Evolutionary conservation across 1,140 invertebrate genomes (phyloP).

Genomic region (Bombus huntii): DNA sequence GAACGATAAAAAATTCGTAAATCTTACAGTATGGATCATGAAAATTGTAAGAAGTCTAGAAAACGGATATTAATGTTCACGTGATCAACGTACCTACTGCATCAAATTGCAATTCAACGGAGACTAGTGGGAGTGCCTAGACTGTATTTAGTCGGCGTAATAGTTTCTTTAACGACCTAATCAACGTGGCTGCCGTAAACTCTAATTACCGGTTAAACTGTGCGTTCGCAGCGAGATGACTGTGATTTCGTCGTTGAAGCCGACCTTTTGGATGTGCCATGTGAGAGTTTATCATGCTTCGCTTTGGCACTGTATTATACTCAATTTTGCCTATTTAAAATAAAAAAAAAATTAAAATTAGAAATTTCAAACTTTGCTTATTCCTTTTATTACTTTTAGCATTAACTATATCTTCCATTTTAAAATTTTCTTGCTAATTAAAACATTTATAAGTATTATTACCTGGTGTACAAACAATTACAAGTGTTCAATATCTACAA

Average conservation of each 20-base stretch:
- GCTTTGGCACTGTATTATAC: neutral
- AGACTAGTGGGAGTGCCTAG: constrained; percentile 5
- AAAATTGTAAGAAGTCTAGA: neutral
- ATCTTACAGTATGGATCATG: neutral
- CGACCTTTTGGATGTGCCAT: neutral
- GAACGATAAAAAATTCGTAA: neutral
- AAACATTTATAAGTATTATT: too few species aligned
- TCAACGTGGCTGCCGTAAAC: constrained; percentile 41
- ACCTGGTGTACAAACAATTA: too few species aligned
- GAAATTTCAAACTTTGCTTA: neutral
- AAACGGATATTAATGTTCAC: neutral
- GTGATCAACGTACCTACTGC: neutral
- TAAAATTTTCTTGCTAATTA: accelerated
- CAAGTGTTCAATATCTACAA: neutral
- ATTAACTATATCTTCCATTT: neutral
- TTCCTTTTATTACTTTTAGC: neutral
- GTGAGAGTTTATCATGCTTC: neutral
- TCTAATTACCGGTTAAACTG: constrained; percentile 34
- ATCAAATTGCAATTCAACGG: constrained; percentile 23
- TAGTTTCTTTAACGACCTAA: constrained; percentile 58
- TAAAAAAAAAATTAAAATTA: too few species aligned
- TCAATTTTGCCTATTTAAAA: neutral
- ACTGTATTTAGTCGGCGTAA: constrained; percentile 33
- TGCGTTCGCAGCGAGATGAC: neutral
- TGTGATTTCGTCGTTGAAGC: constrained; percentile 1